Evolutionary conservation across 2,797 vertebrate species (phyloP).

Genomic region (Rhinatrema bivittatum): DNA sequence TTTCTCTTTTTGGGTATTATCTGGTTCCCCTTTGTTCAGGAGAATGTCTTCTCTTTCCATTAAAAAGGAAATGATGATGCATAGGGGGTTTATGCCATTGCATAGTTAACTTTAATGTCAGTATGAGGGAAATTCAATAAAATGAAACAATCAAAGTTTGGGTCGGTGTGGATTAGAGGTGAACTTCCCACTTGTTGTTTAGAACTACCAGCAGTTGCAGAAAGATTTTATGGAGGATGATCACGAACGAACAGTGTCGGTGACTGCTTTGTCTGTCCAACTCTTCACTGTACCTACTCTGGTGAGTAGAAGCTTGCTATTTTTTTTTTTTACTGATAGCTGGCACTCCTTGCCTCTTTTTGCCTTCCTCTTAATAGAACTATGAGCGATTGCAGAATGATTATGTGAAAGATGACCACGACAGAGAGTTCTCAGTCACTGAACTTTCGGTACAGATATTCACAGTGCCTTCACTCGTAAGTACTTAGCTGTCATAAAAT

Average conservation of each 20-base stretch:
- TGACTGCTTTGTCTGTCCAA: conserved; percentile 95
- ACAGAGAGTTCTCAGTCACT: conserved; percentile 91
- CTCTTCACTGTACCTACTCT: conserved; percentile 95
- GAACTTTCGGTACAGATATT: conserved; percentile 96
- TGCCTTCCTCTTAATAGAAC: conserved; percentile 78
- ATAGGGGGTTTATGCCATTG: too few relatives aligned
- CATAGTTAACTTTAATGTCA: conserved; percentile 13
- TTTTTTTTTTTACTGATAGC: conserved; percentile 65
- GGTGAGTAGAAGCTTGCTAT: conserved; percentile 77
- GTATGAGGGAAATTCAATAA: conserved; percentile 28
- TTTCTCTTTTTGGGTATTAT: too few relatives aligned
- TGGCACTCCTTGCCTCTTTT: conserved; percentile 72
- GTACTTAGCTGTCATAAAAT: conserved; percentile 57
- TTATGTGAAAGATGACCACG: conserved; percentile 93
- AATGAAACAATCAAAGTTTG: too few relatives aligned
- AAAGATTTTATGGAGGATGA: conserved; percentile 98
- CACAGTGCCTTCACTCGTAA: conserved; percentile 92
- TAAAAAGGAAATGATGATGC: too few relatives aligned
- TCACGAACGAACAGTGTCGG: conserved; percentile 93
- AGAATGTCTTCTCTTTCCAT: too few relatives aligned
- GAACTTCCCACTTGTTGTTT: conserved; percentile 83
- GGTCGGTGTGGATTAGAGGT: conserved; percentile 75
- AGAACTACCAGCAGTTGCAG: conserved; percentile 97
- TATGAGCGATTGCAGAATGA: conserved; percentile 93
- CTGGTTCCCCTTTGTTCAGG: too few relatives aligned